These are phyloP conservation scores for Campylomormyrus numenius DNA, from an alignment of 2,113 vertebrate genomes.

Conservation along the genomic window DNA sequence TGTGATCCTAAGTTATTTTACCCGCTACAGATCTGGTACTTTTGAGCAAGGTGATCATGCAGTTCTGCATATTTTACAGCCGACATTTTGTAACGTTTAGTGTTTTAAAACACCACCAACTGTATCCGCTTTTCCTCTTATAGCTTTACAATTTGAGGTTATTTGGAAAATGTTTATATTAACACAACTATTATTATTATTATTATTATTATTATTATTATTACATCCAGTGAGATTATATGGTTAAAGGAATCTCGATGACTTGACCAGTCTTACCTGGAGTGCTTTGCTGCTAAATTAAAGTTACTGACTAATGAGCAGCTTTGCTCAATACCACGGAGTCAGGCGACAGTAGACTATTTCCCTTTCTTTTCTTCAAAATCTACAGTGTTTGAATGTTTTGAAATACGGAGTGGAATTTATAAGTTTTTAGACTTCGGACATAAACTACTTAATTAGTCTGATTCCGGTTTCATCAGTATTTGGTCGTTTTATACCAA, in stretches of 20 bases:
- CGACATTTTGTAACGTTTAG: background rate
- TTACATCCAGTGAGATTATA: background rate
- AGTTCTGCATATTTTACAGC: background rate
- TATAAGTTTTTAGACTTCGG: background rate
- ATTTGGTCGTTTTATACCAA: background rate
- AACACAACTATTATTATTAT: background rate
- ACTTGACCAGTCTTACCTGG: background rate
- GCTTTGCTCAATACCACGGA: background rate
- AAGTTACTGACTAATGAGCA: background rate
- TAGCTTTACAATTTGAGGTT: background rate
- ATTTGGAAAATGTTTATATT: background rate
- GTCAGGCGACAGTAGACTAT: background rate
- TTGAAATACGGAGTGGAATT: background rate
- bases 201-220: background rate
- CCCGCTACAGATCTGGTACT: background rate
- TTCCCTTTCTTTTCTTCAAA: background rate
- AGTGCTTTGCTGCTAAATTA: background rate
- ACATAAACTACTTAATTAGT: background rate
- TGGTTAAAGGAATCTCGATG: background rate
- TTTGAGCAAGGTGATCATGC: background rate
- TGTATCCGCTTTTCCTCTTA: background rate
- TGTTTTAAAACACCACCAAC: background rate
- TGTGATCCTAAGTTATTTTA: background rate
- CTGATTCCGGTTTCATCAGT: background rate
- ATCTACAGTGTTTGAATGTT: background rate